Base-by-base conservation (phyloP, 2,888 invertebrate genomes). In the Asteroscopus sphinx region DNA sequence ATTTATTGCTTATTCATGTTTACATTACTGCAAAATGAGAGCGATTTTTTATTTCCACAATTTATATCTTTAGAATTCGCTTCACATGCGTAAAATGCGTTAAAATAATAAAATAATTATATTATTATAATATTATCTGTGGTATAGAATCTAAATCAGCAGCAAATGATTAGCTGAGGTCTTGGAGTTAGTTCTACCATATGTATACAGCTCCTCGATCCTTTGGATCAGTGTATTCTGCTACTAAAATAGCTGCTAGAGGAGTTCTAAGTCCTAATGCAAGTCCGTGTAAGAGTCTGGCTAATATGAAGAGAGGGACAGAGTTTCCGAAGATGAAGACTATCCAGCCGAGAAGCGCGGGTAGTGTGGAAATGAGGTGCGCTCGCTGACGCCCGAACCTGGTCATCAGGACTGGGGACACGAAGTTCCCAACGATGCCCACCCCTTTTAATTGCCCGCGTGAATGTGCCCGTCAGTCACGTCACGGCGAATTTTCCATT, bases 181-280 rank as follows among this genome's bases (percentile, higher is more conserved):
- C n/a, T n/a, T n/a, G n/a, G n/a, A n/a, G n/a, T n/a, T n/a, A n/a
- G n/a, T n/a, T n/a, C n/a, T n/a, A n/a, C n/a, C n/a, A n/a, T n/a
- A n/a, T n/a, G n/a, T n/a, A n/a, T n/a, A n/a, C n/a, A 0, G 95
- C 93, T 3, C 96, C 96, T 49, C 97, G 91, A 54, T 96, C 94
- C 72, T 93, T 95, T 0, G 95, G 96, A 55, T 95, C 94, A 0
- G 95, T 94, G 57, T 94, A 95, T 83, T 96, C 96, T 0, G 95
- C 95, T 26, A 95, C 95, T 75, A 95, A 90, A 17, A 96, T 95
- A 0, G 95, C 93, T 11, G 92, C 92, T 60, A 95, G 76, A 0
- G 95, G 90, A 0, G 95, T 95, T 21, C 95, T 77, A 5, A 96
- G 79, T 0, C 96, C 96, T 39, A 94, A 81, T 21, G 94, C 91